Evolutionary conservation across 2,113 vertebrate species (phyloP), one percentile per base, ranked within the genome.

Genomic region (Hystrix cristata): DNA sequence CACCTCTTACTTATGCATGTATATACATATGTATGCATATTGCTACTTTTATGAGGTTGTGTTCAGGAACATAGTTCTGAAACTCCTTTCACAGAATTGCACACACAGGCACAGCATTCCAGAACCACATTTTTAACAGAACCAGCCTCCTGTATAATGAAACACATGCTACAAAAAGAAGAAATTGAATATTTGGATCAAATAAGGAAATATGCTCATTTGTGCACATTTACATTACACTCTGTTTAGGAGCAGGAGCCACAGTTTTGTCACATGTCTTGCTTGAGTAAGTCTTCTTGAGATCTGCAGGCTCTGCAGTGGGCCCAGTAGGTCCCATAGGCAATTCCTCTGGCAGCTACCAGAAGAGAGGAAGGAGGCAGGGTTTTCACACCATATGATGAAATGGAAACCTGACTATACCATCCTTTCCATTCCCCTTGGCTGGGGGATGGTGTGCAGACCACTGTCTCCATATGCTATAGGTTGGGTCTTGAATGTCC

Each of bases 111-210:
- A 92, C 21, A 59, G 82, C 87, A 21, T 96, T 82, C 87, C 23
- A 55, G 92, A 95, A 48, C 69, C 51, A 92, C 85, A 18, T 65
- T 94, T 91, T 89, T 80, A 65, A 65, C 64, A 92, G 92, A 87
- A 79, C 60, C 64, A 31, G 64, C 55, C 60, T 95, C 71, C 55
- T 86, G 38, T 85, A 57, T 94, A 92, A 94, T 94, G 82, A 91
- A 95, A 96, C 88, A 90, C 64, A 86, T 96, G 97, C 82, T 81
- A 23, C 43, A 8, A 62, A 29, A 46, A 94, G 94, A 95, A 76
- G 91, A 96, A 85, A 88, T 19, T 6, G 55, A 92, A 94, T 64
- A 91, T 83, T 91, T 93, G 79, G 55, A 23, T 94, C 72, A 51
- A 96, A 74, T 79, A 93, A 51, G 81, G 71, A 79, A 86, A 87